Evolutionary conservation across 2,113 vertebrate genomes (phyloP), one percentile per base, ranked within the genome.

Genomic region (Gambusia holbrooki): DNA sequence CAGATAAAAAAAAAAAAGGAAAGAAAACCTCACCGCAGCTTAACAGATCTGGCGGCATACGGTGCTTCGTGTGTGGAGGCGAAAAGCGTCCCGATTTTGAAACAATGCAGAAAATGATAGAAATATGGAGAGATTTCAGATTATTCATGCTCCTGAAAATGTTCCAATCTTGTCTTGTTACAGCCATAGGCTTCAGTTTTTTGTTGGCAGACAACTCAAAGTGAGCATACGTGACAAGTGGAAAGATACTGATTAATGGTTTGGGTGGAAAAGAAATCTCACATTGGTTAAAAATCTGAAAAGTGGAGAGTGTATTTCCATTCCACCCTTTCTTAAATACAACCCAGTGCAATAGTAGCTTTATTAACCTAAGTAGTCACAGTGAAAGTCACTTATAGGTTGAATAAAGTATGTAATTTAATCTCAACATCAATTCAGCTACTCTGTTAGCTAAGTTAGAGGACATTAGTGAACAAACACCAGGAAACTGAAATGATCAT

Each of bases 71-170:
- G 48, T 78, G 37, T 7, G 2, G n/a, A 79, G 28, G 13, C 76
- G 73, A 85, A 64, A 79, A 64, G 84, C 40, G 66, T 69, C 8
- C 75, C 60, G 48, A 22, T 69, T 78, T 76, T 72, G n/a, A 73
- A 9, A 63, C 17, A 2, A 64, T 32, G 42, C 30, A 33, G 35
- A 8, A 76, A 77, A 32, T 22, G 33, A 35, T 37, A 29, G 28
- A 14, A 4, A n/a, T 12, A 32, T 28, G 15, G 14, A 3, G 4
- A 32, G 8, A 37, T 45, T 45, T 45, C 42, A 45, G 15, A 17
- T 45, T 45, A 45, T 45, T 17, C 3, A 17, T 17, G 15, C 13
- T 17, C 42, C 14, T 45, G 14, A 45, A 45, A 45, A 4, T 15
- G 0, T 45, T 45, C 4, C 14, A 45, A 5, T 45, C 15, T 45